Evolutionary conservation across 2,797 vertebrate genomes (phyloP).

Genomic region (Sorex maritimensis): DNA sequence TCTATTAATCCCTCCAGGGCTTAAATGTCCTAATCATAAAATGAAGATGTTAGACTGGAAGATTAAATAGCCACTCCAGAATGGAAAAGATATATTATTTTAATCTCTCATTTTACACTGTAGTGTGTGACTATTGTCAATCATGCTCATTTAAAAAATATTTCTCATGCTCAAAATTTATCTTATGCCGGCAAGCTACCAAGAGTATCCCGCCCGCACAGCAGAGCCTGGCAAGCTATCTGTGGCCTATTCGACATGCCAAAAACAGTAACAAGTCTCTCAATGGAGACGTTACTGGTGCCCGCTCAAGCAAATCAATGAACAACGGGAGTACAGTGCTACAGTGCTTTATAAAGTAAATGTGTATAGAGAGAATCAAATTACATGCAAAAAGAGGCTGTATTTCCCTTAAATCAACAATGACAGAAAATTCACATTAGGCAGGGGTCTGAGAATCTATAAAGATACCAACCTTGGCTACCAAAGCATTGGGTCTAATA

Average conservation of each 20-base stretch:
- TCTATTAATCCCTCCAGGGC: constrained; percentile 44
- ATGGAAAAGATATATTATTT: constrained; percentile 15
- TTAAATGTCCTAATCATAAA: constrained; percentile 72
- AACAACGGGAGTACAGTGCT: no score
- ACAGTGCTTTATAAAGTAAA: constrained; percentile 31
- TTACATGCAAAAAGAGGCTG: not conserved
- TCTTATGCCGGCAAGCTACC: not conserved
- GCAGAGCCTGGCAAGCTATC: no score
- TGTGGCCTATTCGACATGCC: no score
- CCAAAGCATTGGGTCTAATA: not conserved
- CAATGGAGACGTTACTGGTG: no score
- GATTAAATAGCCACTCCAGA: constrained; percentile 67
- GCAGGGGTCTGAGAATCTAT: not conserved
- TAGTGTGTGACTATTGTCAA: constrained; percentile 20
- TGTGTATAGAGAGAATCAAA: not conserved
- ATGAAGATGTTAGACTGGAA: constrained; percentile 68
- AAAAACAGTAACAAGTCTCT: no score
- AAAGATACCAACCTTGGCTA: not conserved
- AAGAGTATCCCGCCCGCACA: no score
- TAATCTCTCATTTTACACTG: constrained; percentile 67
- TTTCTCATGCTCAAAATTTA: constrained; percentile 60
- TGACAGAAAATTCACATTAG: not conserved
- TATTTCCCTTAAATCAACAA: not conserved
- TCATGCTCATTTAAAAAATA: constrained; percentile 16
- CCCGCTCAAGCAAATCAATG: no score